Evolutionary conservation across 2,113 vertebrate species (phyloP).

Genomic region (Stegastes partitus): DNA sequence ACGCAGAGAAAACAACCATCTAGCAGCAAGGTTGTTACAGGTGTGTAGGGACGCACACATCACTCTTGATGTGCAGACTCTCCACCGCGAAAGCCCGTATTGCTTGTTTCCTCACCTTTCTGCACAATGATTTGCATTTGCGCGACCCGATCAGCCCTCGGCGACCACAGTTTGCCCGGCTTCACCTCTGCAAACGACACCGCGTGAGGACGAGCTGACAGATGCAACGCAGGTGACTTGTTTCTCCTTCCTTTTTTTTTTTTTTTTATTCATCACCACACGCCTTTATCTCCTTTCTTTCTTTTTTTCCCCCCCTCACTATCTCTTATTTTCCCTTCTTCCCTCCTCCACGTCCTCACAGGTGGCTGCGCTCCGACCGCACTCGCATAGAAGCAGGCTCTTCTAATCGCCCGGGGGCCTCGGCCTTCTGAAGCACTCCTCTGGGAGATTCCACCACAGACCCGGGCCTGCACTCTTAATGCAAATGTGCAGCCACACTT

Average conservation of each 20-base stretch:
- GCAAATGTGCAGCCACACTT: conserved; percentile 69
- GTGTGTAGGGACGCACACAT: conserved; percentile 45
- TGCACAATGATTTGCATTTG: conserved; percentile 78
- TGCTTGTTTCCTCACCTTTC: conserved; percentile 75
- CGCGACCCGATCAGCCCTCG: conserved; percentile 76
- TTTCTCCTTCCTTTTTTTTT: background rate
- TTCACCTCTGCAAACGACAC: conserved; percentile 15
- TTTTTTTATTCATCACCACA: conserved; percentile 14
- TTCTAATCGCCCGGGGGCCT: conserved; percentile 64
- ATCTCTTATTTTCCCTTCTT: background rate
- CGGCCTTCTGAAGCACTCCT: conserved; percentile 78
- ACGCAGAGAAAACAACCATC: conserved; percentile 32
- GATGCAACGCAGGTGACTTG: conserved; percentile 14
- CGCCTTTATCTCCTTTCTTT: background rate
- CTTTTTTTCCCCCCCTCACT: background rate
- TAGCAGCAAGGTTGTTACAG: conserved; percentile 57
- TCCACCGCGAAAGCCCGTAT: conserved; percentile 59
- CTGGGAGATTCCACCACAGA: conserved; percentile 71
- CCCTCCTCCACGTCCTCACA: conserved; percentile 46
- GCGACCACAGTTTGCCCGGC: background rate
- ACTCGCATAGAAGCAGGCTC: conserved; percentile 49
- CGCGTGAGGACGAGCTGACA: conserved; percentile 74
- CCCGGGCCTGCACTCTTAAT: conserved; percentile 66
- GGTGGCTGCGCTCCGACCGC: conserved; percentile 63
- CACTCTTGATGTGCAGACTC: conserved; percentile 1